Conservation (phyloP, 2,113 vertebrate genomes). For the Rynchops niger region DNA sequence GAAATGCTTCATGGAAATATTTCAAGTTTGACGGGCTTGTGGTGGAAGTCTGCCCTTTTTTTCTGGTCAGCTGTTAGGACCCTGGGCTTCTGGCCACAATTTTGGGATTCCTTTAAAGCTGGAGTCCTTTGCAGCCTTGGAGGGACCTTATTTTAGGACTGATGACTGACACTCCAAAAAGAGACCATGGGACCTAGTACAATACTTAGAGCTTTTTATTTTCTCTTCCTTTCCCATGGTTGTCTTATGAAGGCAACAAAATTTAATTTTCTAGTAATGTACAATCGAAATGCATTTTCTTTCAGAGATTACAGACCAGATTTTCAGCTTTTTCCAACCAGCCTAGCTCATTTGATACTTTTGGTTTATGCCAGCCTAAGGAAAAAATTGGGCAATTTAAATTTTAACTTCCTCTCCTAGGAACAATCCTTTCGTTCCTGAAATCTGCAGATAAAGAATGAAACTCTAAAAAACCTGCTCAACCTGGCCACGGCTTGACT, state of each 20-base stretch:
- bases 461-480: slow-evolving; percentile 52
- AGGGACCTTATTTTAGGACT: neutral
- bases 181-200: neutral
- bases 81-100: neutral
- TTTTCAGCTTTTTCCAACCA: slow-evolving; percentile 14
- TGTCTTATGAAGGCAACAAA: neutral
- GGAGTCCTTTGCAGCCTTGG: neutral
- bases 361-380: slow-evolving; percentile 32
- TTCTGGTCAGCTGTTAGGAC: neutral
- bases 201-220: neutral
- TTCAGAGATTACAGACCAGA: neutral
- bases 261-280: slow-evolving; percentile 18
- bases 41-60: neutral
- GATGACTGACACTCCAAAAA: neutral
- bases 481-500: neutral
- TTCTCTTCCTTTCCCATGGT: neutral
- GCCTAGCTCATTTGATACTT: slow-evolving; percentile 21
- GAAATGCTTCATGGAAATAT: neutral
- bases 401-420: slow-evolving; percentile 58
- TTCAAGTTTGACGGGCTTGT: slow-evolving; percentile 5
- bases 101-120: neutral
- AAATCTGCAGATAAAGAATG: slow-evolving; percentile 52
- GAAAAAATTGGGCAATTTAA: slow-evolving; percentile 51
- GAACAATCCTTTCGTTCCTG: slow-evolving; percentile 35
- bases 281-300: slow-evolving; percentile 18